A percentile compares a stretch with the other conserved stretches of the same genome.
Conservation (phyloP, 30 jellyfish, hydroid and myxozoan species). For the Cassiopea xamachana region DNA sequence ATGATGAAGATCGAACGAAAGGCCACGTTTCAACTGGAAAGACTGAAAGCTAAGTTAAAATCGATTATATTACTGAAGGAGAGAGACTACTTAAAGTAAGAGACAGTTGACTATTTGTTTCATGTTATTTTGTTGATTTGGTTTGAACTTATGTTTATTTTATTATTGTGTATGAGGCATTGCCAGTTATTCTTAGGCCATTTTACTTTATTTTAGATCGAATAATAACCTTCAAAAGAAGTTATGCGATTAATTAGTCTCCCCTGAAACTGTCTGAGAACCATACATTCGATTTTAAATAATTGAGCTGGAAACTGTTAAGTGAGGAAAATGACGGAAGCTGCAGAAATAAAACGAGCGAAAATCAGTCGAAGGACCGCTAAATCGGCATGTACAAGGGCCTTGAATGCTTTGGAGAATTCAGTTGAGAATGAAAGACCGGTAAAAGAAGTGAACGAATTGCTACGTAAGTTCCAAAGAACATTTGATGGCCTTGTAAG, state of each 20-base stretch:
- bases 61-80: background rate
- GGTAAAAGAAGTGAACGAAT: constrained; percentile 54
- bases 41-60: background rate
- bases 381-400: constrained; percentile 56
- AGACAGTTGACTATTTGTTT: background rate
- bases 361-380: constrained; percentile 67
- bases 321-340: constrained; percentile 25
- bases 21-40: background rate
- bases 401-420: constrained; percentile 48
- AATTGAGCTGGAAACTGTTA: background rate
- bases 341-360: constrained; percentile 41
- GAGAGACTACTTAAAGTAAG: background rate
- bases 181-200: background rate
- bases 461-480: constrained; percentile 42
- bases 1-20: background rate
- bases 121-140: background rate
- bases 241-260: background rate
- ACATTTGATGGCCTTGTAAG: constrained; percentile 57
- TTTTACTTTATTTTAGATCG: background rate
- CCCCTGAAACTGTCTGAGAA: background rate
- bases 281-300: background rate
- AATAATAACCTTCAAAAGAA: too few species aligned
- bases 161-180: background rate
- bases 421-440: constrained; percentile 57
- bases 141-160: background rate